Evolutionary conservation across 2,797 vertebrate species (phyloP).

Genomic region (Lagodon rhomboides): DNA sequence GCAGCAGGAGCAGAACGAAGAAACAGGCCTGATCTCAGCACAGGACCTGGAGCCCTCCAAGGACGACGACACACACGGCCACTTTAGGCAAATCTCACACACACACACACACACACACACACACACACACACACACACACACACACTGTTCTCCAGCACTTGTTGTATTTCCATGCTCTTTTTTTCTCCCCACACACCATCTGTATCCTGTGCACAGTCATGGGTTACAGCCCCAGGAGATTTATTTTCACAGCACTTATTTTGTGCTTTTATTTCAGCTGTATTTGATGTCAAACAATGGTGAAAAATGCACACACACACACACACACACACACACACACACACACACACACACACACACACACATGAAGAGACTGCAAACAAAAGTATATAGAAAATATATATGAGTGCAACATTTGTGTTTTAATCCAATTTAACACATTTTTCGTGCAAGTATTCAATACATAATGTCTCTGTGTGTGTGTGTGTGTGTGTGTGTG

Average conservation of each 20-base stretch:
- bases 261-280: conserved; percentile 66
- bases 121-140: conserved; percentile 31
- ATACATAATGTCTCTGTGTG: too few relatives aligned
- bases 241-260: conserved; percentile 73
- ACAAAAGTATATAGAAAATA: conserved; percentile 3
- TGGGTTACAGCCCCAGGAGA: conserved; percentile 60
- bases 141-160: conserved; percentile 28
- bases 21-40: conserved; percentile 75
- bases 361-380: conserved; percentile 32
- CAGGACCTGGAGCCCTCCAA: conserved; percentile 82
- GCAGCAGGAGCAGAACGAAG: conserved; percentile 80
- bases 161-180: conserved; percentile 25
- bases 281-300: conserved; percentile 77
- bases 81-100: conserved; percentile 79
- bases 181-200: conserved; percentile 40
- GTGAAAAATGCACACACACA: conserved; percentile 20
- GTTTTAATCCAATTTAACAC: not conserved
- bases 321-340: not conserved
- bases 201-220: conserved; percentile 76
- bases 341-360: not conserved
- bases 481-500: not conserved
- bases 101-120: conserved; percentile 36
- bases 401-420: not conserved
- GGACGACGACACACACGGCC: conserved; percentile 80
- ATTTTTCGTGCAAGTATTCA: not conserved